A percentile compares a stretch with the other conserved stretches of the same genome.
Conservation (phyloP, 2,888 invertebrate genomes). For the Odontomyia ornata region DNA sequence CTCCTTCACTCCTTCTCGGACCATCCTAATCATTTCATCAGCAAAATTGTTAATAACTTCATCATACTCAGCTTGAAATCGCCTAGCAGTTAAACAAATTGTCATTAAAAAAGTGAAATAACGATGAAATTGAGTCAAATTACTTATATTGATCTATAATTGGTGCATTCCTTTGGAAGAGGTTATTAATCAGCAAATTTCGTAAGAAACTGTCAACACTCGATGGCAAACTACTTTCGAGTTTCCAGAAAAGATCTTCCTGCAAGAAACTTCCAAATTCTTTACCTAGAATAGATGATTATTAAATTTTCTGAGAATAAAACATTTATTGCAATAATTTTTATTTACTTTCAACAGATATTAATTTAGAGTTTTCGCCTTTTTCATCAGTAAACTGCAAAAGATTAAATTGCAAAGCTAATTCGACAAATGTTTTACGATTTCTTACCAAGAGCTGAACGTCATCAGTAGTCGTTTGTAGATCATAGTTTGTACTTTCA, state of each 20-base stretch:
- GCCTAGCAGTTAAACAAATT: neutral
- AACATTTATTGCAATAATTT: neutral
- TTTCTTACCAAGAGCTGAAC: neutral
- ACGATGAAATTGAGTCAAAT: neutral
- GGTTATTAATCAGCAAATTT: neutral
- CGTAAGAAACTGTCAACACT: neutral
- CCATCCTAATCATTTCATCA: constrained; percentile 9
- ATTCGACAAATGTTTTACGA: no score
- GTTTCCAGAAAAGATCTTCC: constrained; percentile 6
- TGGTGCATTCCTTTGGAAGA: no score
- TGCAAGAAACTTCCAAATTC: neutral
- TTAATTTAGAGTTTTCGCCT: neutral
- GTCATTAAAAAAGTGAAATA: neutral
- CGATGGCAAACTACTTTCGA: neutral
- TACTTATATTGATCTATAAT: no score
- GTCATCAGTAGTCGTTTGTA: neutral
- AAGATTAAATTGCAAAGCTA: neutral
- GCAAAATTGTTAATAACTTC: constrained; percentile 11
- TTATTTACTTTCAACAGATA: neutral
- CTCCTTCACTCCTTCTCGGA: constrained; percentile 1
- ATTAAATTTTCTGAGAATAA: neutral
- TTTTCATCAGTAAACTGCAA: neutral
- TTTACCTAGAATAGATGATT: neutral
- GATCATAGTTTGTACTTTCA: neutral
- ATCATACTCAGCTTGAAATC: neutral